These are phyloP conservation scores for Bombyx mandarina DNA, from an alignment of 1,140 invertebrate genomes.

Conservation along the genomic window DNA sequence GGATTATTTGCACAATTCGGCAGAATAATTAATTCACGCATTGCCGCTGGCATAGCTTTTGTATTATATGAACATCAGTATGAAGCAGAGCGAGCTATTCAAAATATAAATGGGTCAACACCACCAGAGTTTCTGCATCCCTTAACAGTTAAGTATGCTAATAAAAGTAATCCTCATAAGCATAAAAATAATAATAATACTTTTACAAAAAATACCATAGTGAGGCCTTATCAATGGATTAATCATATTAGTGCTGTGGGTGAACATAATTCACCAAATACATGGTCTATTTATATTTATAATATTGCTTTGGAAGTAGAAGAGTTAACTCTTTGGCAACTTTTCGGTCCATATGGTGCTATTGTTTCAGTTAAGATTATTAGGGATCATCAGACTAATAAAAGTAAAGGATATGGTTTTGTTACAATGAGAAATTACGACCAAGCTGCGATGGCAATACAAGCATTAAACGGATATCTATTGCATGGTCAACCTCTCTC, in stretches of 20 bases:
- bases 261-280: constrained; percentile 75
- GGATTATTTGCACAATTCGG: constrained; percentile 69
- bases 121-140: constrained; percentile 68
- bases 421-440: constrained; percentile 99
- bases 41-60: constrained; percentile 69
- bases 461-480: constrained; percentile 97
- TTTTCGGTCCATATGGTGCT: constrained; percentile 99
- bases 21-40: constrained; percentile 70
- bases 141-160: constrained; percentile 71
- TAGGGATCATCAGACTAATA: constrained; percentile 97
- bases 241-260: constrained; percentile 71
- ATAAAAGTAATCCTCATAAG: constrained; percentile 69
- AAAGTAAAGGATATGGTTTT: constrained; percentile 99
- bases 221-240: constrained; percentile 64
- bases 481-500: constrained; percentile 96
- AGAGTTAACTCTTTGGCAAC: constrained; percentile 97
- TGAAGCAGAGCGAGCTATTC: constrained; percentile 68
- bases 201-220: constrained; percentile 55
- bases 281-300: constrained; percentile 99
- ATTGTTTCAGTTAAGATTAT: constrained; percentile 99
- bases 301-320: constrained; percentile 98
- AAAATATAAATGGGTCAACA: constrained; percentile 61
- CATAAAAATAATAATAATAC: constrained; percentile 66
- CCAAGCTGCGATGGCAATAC: constrained; percentile 97
- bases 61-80: constrained; percentile 67